Percentiles rank a stretch among this genome's conserved stretches.
Conservation (phyloP, 2,797 vertebrate genomes). For the Phrynocephalus forsythii region DNA sequence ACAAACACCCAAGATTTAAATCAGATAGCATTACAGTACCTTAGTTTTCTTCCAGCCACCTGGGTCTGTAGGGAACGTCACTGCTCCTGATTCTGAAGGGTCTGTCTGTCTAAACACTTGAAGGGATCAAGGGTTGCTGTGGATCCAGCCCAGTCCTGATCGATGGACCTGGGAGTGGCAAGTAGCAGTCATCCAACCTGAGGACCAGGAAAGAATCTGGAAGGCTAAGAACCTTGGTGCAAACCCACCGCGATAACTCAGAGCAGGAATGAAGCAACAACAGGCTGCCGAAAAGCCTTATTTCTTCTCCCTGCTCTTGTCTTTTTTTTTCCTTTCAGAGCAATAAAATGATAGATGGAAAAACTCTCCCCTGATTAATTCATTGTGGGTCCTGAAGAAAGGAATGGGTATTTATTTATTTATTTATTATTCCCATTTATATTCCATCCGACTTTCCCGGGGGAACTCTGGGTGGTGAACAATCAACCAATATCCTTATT, state of each 20-base stretch:
- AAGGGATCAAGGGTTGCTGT: slow-evolving; percentile 30
- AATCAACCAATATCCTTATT: too few species aligned
- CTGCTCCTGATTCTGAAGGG: slow-evolving; percentile 2
- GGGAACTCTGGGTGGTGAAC: too few species aligned
- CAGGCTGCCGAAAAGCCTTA: too few species aligned
- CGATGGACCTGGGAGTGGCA: slow-evolving; percentile 44
- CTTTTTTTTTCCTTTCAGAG: not conserved
- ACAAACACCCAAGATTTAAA: not conserved
- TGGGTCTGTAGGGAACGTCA: not conserved
- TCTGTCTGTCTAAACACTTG: slow-evolving; percentile 6
- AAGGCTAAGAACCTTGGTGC: not conserved
- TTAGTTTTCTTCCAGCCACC: slow-evolving; percentile 4
- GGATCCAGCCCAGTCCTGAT: slow-evolving; percentile 17
- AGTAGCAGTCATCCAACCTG: not conserved
- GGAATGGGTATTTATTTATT: too few species aligned
- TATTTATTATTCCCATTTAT: too few species aligned
- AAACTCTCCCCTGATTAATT: not conserved
- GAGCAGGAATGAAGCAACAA: not conserved
- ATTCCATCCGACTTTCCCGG: too few species aligned
- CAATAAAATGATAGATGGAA: not conserved
- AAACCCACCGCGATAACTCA: not conserved
- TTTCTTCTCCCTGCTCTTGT: too few species aligned
- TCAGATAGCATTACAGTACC: slow-evolving; percentile 7
- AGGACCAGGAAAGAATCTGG: slow-evolving; percentile 8
- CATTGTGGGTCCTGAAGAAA: not conserved